These are phyloP conservation scores for Leptopilina clavipes DNA, from an alignment of 1,140 invertebrate genomes.

Conservation along the genomic window DNA sequence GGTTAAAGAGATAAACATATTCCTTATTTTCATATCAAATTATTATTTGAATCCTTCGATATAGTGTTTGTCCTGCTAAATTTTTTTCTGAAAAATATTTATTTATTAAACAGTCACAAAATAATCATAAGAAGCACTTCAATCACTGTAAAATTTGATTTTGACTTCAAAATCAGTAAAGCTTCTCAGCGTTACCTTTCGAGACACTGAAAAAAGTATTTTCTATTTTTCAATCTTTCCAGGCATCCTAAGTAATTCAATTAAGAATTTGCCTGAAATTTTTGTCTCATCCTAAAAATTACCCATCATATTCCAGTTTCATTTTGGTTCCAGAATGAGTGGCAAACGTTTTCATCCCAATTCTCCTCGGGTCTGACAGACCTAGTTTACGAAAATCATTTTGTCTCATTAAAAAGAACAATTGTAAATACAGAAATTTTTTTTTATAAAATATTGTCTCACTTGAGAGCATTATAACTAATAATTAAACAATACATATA, in stretches of 20 bases:
- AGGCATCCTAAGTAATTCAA: constrained; percentile 24
- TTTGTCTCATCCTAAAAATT: constrained; percentile 1
- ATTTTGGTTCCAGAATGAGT: constrained; percentile 30
- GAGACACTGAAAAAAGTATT: constrained; percentile 1
- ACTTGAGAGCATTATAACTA: constrained; percentile 1
- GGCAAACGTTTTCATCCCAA: constrained; percentile 31
- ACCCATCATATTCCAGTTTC: constrained; percentile 31
- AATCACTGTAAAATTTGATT: constrained; percentile 4
- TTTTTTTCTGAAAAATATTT: constrained; percentile 20
- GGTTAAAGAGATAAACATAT: constrained; percentile 22
- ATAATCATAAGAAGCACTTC: background rate
- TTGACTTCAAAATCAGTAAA: constrained; percentile 19
- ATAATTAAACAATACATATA: background rate
- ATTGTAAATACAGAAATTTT: background rate
- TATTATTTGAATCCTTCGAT: background rate
- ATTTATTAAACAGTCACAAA: background rate
- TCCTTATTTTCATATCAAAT: constrained; percentile 4
- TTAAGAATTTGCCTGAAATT: constrained; percentile 23
- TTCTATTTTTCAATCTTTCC: constrained; percentile 23
- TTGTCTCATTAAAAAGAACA: constrained; percentile 18
- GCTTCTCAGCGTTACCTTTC: constrained; percentile 25
- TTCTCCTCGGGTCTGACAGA: constrained; percentile 33
- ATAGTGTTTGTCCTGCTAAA: constrained; percentile 15
- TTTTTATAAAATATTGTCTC: background rate
- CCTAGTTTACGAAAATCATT: constrained; percentile 35